These are phyloP conservation scores for Labeo catla DNA, from an alignment of 2,113 vertebrate species.

Conservation along the genomic window DNA sequence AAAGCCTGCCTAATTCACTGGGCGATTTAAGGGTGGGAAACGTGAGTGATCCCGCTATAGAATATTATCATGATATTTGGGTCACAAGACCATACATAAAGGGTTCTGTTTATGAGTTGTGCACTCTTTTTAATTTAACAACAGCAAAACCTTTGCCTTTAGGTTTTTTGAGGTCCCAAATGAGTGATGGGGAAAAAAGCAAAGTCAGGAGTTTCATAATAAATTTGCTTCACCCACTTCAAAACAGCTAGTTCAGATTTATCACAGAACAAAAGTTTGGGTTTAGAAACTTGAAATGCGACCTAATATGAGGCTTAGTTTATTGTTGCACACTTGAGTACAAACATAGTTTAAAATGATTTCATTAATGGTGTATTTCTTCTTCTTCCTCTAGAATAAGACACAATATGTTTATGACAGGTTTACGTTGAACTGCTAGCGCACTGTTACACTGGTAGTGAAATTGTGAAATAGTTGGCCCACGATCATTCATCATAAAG, in stretches of 20 bases:
- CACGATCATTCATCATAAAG: slow-evolving; percentile 67
- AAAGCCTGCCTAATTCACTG: slow-evolving; percentile 34
- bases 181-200: not conserved
- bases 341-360: slow-evolving; percentile 17
- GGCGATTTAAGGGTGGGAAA: slow-evolving; percentile 41
- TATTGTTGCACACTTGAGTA: not conserved
- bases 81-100: slow-evolving; percentile 3
- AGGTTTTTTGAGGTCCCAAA: not conserved
- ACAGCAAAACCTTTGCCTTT: not conserved
- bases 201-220: not conserved
- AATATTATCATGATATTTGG: slow-evolving; percentile 21
- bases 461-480: slow-evolving; percentile 67
- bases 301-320: not conserved
- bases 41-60: not conserved
- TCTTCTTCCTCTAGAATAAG: slow-evolving; percentile 54
- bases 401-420: slow-evolving; percentile 71
- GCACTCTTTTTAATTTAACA: not conserved
- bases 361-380: slow-evolving; percentile 22
- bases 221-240: not conserved
- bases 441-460: slow-evolving; percentile 63
- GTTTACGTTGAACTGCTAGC: slow-evolving; percentile 71
- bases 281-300: not conserved
- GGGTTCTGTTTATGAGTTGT: slow-evolving; percentile 11
- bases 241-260: not conserved
- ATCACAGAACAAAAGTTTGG: not conserved